Conservation (phyloP, 2,888 invertebrate species). For the Brachyptera risi region DNA sequence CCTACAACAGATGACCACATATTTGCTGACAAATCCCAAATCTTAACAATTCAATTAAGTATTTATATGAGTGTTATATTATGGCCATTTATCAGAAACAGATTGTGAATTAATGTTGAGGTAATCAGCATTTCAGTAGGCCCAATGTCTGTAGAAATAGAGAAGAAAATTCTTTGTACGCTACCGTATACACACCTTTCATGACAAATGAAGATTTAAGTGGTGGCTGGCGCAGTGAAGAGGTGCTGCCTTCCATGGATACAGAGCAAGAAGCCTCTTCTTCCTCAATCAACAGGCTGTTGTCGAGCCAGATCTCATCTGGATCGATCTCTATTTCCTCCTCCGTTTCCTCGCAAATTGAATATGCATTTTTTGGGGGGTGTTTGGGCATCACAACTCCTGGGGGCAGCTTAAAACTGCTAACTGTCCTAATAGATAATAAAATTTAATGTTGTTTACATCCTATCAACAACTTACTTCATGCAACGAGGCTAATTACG, state of each 20-base stretch:
- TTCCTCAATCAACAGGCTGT: no score
- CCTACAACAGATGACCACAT: background rate
- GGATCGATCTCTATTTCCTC: background rate
- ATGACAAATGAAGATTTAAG: background rate
- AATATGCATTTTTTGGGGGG: no score
- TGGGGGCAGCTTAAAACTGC: background rate
- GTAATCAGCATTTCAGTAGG: background rate
- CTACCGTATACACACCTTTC: background rate
- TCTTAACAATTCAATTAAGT: background rate
- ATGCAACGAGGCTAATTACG: no score
- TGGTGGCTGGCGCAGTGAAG: background rate
- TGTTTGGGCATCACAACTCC: background rate
- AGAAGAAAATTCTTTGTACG: no score
- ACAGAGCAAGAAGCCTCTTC: background rate
- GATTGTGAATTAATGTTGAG: no score
- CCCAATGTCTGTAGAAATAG: background rate
- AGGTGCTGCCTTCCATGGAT: background rate
- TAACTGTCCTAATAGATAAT: background rate
- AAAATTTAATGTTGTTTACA: background rate
- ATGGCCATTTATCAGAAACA: no score
- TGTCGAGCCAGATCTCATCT: background rate
- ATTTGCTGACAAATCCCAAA: background rate
- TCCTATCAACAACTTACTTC: background rate
- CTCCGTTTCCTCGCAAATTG: background rate
- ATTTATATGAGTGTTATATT: background rate